Base-by-base conservation (phyloP, 2,113 vertebrate genomes). In the Castor canadensis region DNA sequence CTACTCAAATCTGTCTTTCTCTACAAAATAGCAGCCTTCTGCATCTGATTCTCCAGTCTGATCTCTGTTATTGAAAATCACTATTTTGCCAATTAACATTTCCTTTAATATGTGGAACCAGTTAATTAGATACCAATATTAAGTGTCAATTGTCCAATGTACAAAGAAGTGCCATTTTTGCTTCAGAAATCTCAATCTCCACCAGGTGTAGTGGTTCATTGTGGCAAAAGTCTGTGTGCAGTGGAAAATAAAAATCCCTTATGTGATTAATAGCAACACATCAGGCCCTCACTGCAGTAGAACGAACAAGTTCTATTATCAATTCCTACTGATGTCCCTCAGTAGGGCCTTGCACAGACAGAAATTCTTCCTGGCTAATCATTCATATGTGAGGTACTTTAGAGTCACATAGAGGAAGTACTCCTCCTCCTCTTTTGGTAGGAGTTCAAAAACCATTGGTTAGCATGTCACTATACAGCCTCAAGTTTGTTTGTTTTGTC, bases 401-500 rank as follows among this genome's bases (percentile, higher is more conserved):
- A 62, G 45, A 69, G 32, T 62, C n/a, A n/a, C n/a, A n/a, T n/a
- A n/a, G n/a, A n/a, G n/a, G n/a, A n/a, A n/a, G n/a, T n/a, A n/a
- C n/a, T n/a, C n/a, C n/a, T n/a, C n/a, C n/a, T n/a, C n/a, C 3
- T 67, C 12, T 45, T 76, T 43, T 56, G 10, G 6, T 45, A 52
- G 75, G 66, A 80, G 75, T 54, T 87, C 52, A n/a, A 26, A 89
- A 67, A 71, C 13, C 38, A 15, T 22, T 71, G 75, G 22, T 2
- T 60, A 80, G 84, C 10, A 1, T 52, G 35, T 93, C 32, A 49
- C 67, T 91, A 47, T 3, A 52, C 40, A 89, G 71, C 47, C 11
- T 60, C 35, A 62, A 28, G 30, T 83, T 90, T 80, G 49, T 84
- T 93, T 85, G 22, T 71, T 45, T 89, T 26, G 81, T 15, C 35